phyloP scores from a whole-genome alignment of 2,797 vertebrate species.

The Catostomus latipinnis region DNA sequence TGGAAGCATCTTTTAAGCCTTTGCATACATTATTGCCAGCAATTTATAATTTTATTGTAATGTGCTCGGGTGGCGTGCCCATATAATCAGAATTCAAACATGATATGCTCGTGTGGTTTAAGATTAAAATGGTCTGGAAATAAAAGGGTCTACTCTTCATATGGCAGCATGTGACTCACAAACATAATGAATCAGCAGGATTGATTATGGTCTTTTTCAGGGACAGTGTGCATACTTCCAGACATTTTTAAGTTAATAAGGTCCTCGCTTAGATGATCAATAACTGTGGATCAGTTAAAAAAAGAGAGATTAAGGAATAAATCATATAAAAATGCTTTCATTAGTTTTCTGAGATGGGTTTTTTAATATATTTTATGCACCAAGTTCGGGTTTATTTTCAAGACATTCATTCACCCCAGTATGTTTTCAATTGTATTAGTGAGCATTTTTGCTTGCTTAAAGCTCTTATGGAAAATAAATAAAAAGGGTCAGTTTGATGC shows the following conservation, averaged over 20 bases:
- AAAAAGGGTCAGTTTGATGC: not conserved
- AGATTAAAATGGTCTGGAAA: not conserved
- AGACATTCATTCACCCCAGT: not conserved
- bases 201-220: slow-evolving; percentile 1
- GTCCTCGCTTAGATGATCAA: not conserved
- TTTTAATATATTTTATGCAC: not conserved
- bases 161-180: not conserved
- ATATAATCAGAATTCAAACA: not conserved
- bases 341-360: not conserved
- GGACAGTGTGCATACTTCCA: not conserved
- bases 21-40: not conserved
- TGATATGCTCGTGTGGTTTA: not conserved
- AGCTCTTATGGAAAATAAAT: not conserved
- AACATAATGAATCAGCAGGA: not conserved
- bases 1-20: not conserved
- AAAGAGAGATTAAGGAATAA: not conserved
- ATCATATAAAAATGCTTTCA: not conserved
- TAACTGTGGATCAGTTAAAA: not conserved
- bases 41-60: not conserved
- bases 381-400: not conserved
- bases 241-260: not conserved
- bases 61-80: not conserved
- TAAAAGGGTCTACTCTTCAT: not conserved
- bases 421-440: slow-evolving; percentile 17
- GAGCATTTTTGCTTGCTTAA: not conserved